Conservation (phyloP, 1,140 invertebrate genomes). For the Aphis gossypii region DNA sequence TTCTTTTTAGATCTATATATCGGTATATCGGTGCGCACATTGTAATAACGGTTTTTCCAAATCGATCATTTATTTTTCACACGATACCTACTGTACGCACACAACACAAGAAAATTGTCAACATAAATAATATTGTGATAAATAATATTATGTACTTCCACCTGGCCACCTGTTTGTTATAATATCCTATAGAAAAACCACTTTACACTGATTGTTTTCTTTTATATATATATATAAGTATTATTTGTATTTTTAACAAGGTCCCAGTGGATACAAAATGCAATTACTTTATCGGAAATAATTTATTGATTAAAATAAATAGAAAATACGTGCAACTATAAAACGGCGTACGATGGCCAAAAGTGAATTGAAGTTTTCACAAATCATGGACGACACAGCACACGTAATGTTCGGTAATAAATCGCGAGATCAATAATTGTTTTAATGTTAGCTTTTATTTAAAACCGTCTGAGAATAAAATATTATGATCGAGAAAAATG, state of each 20-base stretch:
- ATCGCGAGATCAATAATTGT: not conserved
- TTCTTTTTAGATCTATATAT: not conserved
- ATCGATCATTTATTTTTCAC: not conserved
- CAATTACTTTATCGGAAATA: not conserved
- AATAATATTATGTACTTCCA: not conserved
- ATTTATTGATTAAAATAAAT: constrained; percentile 12
- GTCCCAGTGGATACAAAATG: not conserved
- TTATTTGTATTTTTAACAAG: not conserved
- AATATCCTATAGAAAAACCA: not conserved
- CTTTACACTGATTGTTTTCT: constrained; percentile 1
- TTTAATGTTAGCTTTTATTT: not conserved
- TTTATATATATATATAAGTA: not conserved
- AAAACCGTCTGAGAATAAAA: not conserved
- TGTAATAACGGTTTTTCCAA: not conserved
- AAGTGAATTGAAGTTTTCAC: not conserved
- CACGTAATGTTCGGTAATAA: not conserved
- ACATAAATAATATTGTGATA: not conserved
- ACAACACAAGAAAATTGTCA: not conserved
- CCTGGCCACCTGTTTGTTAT: not conserved
- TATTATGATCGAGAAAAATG: not conserved
- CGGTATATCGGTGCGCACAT: too few species aligned
- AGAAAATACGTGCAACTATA: constrained; percentile 4
- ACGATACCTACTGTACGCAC: not conserved
- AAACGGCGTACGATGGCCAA: not conserved
- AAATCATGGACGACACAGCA: not conserved